A percentile compares a stretch with the other conserved stretches of the same genome.
Evolutionary conservation across 2,888 invertebrate species (phyloP).

Genomic region (Augiades crinisus): DNA sequence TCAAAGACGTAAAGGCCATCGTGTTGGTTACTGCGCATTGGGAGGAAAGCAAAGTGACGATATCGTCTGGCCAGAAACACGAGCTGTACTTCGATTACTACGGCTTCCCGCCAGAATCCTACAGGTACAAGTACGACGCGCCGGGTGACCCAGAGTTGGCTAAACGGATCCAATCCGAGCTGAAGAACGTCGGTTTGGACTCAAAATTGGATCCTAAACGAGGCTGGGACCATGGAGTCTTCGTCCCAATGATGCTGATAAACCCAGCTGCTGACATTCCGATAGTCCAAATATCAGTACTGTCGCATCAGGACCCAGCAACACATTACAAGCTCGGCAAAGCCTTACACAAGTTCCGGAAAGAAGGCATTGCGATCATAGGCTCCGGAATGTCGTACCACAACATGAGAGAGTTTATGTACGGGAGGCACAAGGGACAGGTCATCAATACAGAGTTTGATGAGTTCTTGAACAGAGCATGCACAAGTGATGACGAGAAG

Average conservation of each 20-base stretch:
- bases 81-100: slow-evolving; percentile 72
- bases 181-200: slow-evolving; percentile 58
- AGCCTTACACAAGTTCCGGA: slow-evolving; percentile 56
- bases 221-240: slow-evolving; percentile 77
- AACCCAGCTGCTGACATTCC: slow-evolving; percentile 67
- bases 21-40: slow-evolving; percentile 73
- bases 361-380: slow-evolving; percentile 64
- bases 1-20: slow-evolving; percentile 64
- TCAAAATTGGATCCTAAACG: slow-evolving; percentile 61
- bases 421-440: slow-evolving; percentile 37
- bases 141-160: slow-evolving; percentile 66
- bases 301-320: slow-evolving; percentile 58
- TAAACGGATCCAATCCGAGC: slow-evolving; percentile 48
- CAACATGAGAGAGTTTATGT: slow-evolving; percentile 68
- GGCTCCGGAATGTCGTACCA: slow-evolving; percentile 76
- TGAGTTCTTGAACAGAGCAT: slow-evolving; percentile 58
- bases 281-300: slow-evolving; percentile 66
- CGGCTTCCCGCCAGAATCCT: slow-evolving; percentile 70
- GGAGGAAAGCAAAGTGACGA: slow-evolving; percentile 64
- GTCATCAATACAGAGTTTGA: slow-evolving; percentile 69
- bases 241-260: slow-evolving; percentile 74
- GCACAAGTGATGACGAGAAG: slow-evolving; percentile 51
- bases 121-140: slow-evolving; percentile 67
- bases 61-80: slow-evolving; percentile 67
- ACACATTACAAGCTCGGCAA: slow-evolving; percentile 64